Evolutionary conservation across 2,797 vertebrate species (phyloP).

Genomic region (Tokudaia muenninki): DNA sequence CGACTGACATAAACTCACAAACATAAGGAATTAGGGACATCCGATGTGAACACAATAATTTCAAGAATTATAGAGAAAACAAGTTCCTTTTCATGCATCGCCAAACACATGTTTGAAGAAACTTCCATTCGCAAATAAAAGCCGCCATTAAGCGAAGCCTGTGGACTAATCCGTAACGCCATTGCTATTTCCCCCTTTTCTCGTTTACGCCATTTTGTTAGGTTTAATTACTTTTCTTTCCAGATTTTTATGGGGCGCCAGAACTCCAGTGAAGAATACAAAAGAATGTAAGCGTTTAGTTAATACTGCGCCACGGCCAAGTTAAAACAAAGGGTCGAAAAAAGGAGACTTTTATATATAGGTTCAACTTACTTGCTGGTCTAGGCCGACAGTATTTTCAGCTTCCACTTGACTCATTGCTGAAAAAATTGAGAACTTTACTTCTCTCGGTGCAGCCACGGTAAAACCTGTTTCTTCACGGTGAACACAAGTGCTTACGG

Average conservation of each 20-base stretch:
- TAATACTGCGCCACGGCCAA: slow-evolving; percentile 5
- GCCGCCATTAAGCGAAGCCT: slow-evolving; percentile 76
- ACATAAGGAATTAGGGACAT: background rate
- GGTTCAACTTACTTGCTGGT: slow-evolving; percentile 94
- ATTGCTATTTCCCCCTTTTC: background rate
- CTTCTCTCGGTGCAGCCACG: background rate
- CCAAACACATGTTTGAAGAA: accelerated
- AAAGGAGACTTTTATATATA: background rate
- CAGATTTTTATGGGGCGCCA: slow-evolving; percentile 41
- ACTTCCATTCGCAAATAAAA: slow-evolving; percentile 53
- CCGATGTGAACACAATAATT: background rate
- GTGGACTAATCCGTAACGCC: background rate
- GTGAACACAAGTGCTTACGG: background rate
- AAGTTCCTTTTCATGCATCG: background rate
- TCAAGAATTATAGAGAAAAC: background rate
- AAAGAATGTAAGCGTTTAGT: background rate
- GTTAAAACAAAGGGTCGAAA: background rate
- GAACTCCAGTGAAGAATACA: accelerated
- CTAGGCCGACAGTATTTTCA: slow-evolving; percentile 95
- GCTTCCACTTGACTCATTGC: slow-evolving; percentile 99
- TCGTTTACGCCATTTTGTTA: background rate
- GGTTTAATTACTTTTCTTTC: background rate
- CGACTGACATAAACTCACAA: background rate
- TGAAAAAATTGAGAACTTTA: slow-evolving; percentile 89
- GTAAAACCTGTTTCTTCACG: accelerated